phyloP scores from a whole-genome alignment of 2,888 invertebrate species.

The Priocnemis perturbator region DNA sequence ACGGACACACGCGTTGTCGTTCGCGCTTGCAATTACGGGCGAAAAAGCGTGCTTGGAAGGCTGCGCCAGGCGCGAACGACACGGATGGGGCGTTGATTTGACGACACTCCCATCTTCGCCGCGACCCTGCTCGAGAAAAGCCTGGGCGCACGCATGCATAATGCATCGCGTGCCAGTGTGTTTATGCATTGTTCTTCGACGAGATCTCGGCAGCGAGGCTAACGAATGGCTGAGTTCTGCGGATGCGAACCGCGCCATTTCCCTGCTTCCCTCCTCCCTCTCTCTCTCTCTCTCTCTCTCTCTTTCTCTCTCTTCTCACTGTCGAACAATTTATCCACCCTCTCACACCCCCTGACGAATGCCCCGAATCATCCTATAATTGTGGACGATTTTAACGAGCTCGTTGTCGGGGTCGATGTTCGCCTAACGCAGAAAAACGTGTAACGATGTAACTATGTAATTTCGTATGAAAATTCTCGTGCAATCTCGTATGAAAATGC shows the following conservation, averaged over 20 bases:
- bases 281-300: neutral
- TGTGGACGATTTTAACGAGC: no score
- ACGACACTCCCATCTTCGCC: slow-evolving; percentile 64
- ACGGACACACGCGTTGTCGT: slow-evolving; percentile 10
- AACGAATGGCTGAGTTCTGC: slow-evolving; percentile 34
- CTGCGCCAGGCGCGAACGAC: slow-evolving; percentile 64
- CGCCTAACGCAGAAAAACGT: no score
- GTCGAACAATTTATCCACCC: no score
- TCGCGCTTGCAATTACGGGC: slow-evolving; percentile 45
- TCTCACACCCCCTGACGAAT: no score
- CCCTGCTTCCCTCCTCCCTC: neutral
- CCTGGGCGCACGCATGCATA: slow-evolving; percentile 61
- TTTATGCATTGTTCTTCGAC: slow-evolving; percentile 59
- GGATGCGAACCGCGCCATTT: neutral
- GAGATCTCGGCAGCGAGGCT: slow-evolving; percentile 25
- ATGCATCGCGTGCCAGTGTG: slow-evolving; percentile 56
- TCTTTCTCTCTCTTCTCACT: neutral
- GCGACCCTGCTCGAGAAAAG: slow-evolving; percentile 48
- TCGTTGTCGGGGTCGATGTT: no score
- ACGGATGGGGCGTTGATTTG: slow-evolving; percentile 68
- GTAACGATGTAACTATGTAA: no score
- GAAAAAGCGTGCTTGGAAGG: slow-evolving; percentile 42
- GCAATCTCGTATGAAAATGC: no score
- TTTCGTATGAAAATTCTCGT: no score
- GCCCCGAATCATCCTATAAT: no score